These are phyloP conservation scores for Hirtodrosophila alboralis DNA, from an alignment of 2,888 invertebrate genomes.

Conservation along the genomic window DNA sequence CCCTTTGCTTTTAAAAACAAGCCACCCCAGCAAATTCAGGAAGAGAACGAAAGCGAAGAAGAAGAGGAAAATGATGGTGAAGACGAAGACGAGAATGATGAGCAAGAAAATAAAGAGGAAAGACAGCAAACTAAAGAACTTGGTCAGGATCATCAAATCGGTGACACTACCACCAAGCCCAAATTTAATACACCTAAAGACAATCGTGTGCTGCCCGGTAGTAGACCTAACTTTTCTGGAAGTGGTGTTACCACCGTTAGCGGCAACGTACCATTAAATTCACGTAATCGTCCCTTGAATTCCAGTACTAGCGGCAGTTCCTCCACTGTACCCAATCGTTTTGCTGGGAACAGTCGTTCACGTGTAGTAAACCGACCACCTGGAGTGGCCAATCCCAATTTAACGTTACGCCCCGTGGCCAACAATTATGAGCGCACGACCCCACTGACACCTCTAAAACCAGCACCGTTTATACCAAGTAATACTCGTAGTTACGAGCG, in stretches of 20 bases:
- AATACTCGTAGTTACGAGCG: conserved; percentile 83
- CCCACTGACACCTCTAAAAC: conserved; percentile 73
- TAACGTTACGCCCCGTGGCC: conserved; percentile 81
- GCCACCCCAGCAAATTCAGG: conserved; percentile 33
- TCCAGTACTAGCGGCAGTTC: conserved; percentile 7
- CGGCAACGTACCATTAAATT: conserved; percentile 64
- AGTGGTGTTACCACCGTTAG: conserved; percentile 18
- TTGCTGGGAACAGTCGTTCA: conserved; percentile 63
- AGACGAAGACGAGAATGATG: conserved; percentile 24
- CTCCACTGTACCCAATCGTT: conserved; percentile 40
- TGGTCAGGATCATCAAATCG: conserved; percentile 19
- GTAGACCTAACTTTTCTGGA: conserved; percentile 45
- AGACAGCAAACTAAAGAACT: background rate
- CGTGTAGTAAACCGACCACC: conserved; percentile 80
- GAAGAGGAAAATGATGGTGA: conserved; percentile 47
- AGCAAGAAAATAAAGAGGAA: conserved; percentile 9
- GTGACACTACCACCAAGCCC: conserved; percentile 25
- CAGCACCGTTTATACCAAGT: conserved; percentile 80
- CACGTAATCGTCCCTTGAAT: conserved; percentile 43
- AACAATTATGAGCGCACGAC: conserved; percentile 76
- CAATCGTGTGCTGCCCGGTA: conserved; percentile 62
- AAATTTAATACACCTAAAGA: conserved; percentile 53
- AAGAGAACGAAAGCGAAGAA: conserved; percentile 50
- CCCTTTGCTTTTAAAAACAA: conserved; percentile 54
- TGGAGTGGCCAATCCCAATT: conserved; percentile 69